These are phyloP conservation scores for Shinisaurus crocodilurus DNA, from an alignment of 2,113 vertebrate species.

Conservation along the genomic window DNA sequence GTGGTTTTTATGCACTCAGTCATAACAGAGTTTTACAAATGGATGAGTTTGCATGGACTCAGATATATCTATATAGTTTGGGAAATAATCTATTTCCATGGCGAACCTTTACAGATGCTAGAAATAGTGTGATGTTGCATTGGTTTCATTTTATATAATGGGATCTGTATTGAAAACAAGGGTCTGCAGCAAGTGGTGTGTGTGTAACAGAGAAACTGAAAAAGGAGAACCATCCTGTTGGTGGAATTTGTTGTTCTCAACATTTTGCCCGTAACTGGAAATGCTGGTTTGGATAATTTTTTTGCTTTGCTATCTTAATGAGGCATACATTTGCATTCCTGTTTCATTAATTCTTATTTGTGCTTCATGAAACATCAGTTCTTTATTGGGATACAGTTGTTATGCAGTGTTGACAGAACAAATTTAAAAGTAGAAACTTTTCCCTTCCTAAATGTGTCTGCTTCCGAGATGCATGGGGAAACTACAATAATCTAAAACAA, in stretches of 20 bases:
- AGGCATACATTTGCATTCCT: fast-evolving
- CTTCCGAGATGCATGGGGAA: neutral
- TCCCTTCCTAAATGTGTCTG: neutral
- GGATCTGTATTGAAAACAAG: constrained; percentile 13
- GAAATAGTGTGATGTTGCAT: constrained; percentile 4
- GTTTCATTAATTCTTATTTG: neutral
- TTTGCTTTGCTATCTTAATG: fast-evolving
- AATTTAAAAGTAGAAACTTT: constrained; percentile 56
- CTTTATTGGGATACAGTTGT: constrained; percentile 30
- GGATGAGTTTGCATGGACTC: neutral
- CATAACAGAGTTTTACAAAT: constrained; percentile 51
- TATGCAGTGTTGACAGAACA: constrained; percentile 26
- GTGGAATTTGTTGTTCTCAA: constrained; percentile 1
- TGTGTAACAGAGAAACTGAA: neutral
- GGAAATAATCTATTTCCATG: constrained; percentile 20
- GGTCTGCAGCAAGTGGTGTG: neutral
- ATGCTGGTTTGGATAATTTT: neutral
- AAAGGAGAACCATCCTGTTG: neutral
- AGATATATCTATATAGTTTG: constrained; percentile 16
- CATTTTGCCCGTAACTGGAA: neutral
- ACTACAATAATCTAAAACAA: neutral
- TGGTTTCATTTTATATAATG: constrained; percentile 15
- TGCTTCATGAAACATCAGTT: neutral
- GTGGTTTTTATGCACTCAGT: constrained; percentile 7
- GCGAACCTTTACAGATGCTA: constrained; percentile 15